Conservation (phyloP, 2,888 invertebrate species). For the Sarcophaga variegata region DNA sequence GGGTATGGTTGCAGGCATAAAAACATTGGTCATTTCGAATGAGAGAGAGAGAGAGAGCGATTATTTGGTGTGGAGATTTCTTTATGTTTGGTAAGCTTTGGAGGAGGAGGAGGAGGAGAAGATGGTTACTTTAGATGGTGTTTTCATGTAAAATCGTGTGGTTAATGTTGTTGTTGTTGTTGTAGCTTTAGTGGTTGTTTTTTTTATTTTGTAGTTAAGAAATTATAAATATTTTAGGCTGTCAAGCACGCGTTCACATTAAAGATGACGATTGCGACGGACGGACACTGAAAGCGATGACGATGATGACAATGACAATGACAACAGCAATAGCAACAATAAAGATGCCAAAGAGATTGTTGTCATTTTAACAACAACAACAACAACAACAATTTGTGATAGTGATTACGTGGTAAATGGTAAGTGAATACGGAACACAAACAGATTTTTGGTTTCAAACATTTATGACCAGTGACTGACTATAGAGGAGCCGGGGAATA, state of each 20-base stretch:
- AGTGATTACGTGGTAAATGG: conserved; percentile 60
- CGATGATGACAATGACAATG: not conserved
- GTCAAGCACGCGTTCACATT: conserved; percentile 54
- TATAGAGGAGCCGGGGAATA: not conserved
- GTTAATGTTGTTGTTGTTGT: no score
- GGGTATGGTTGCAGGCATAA: no score
- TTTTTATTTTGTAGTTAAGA: conserved; percentile 25
- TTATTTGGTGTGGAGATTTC: no score
- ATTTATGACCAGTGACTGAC: not conserved
- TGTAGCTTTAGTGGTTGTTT: no score
- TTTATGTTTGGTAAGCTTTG: no score
- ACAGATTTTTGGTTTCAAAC: conserved; percentile 11
- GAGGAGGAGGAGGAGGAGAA: no score
- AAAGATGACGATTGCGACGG: conserved; percentile 39
- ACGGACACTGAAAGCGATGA: conserved; percentile 27
- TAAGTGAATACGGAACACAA: conserved; percentile 14
- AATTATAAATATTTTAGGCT: conserved; percentile 51
- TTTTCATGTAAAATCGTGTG: no score
- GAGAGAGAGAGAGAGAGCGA: not conserved
- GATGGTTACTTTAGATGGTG: no score
- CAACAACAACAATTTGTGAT: conserved; percentile 39
- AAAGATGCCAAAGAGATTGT: conserved; percentile 45
- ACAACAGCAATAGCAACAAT: not conserved
- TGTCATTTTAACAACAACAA: conserved; percentile 49
- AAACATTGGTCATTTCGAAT: no score